These are phyloP conservation scores for Oreochromis spilurus DNA, from an alignment of 2,113 vertebrate genomes.

Conservation along the genomic window DNA sequence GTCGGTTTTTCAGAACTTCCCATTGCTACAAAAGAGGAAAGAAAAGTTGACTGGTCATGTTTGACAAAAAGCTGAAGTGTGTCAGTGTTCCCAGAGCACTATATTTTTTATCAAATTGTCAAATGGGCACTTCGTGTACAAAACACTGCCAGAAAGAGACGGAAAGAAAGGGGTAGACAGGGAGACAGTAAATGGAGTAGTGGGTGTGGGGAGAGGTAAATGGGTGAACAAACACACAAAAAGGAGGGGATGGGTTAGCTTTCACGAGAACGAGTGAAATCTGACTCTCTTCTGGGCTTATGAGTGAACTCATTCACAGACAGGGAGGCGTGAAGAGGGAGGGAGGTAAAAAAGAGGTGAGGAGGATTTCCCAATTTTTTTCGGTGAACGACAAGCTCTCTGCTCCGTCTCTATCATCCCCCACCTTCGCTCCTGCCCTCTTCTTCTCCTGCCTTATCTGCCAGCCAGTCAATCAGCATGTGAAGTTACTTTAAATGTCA, in stretches of 20 bases:
- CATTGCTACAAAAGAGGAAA: background rate
- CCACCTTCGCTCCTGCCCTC: background rate
- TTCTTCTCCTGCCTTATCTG: slow-evolving; percentile 40
- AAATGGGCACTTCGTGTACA: slow-evolving; percentile 2
- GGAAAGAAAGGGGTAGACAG: slow-evolving; percentile 16
- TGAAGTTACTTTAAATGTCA: slow-evolving; percentile 69
- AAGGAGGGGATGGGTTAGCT: slow-evolving; percentile 26
- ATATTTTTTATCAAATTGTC: background rate
- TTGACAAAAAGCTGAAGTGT: background rate
- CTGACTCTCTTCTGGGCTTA: slow-evolving; percentile 39
- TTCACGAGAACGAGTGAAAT: slow-evolving; percentile 49
- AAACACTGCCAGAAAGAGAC: background rate
- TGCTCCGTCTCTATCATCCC: background rate
- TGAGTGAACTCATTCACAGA: slow-evolving; percentile 47
- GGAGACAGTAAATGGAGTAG: slow-evolving; percentile 23
- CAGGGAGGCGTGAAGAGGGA: background rate
- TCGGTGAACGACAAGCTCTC: background rate
- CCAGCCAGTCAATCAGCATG: slow-evolving; percentile 27
- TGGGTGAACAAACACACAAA: slow-evolving; percentile 34
- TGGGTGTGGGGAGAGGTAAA: slow-evolving; percentile 32
- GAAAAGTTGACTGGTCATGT: background rate
- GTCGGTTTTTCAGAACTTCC: background rate
- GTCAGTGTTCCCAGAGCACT: background rate
- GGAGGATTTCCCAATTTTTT: slow-evolving; percentile 36
- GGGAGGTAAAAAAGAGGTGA: slow-evolving; percentile 24